These are phyloP conservation scores for Cepphus grylle DNA, from an alignment of 2,113 vertebrate species.

Conservation along the genomic window DNA sequence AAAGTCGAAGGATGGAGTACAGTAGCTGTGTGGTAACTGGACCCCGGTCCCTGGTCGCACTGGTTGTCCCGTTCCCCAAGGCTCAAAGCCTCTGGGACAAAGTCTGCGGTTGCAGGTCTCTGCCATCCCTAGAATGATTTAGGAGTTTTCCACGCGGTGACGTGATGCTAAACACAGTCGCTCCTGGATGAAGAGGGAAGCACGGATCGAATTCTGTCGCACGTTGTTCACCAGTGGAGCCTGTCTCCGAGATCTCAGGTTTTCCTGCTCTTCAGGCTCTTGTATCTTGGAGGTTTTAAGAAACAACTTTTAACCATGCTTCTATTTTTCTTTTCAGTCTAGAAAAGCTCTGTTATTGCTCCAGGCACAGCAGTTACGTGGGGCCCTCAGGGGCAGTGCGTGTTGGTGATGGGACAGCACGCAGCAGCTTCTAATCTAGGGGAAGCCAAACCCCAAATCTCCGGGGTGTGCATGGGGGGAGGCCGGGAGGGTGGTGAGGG, in stretches of 20 bases:
- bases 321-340: neutral
- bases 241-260: neutral
- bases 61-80: neutral
- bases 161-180: neutral
- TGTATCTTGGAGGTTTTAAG: neutral
- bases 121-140: neutral
- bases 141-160: neutral
- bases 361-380: neutral
- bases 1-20: conserved; percentile 52
- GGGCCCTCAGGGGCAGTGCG: neutral
- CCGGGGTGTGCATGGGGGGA: neutral
- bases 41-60: neutral
- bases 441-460: neutral
- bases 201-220: neutral
- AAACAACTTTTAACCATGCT: neutral
- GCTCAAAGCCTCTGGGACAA: neutral
- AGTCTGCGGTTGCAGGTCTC: neutral
- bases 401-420: neutral
- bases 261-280: neutral
- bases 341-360: neutral
- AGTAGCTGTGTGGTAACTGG: conserved; percentile 51
- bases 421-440: neutral
- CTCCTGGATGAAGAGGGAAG: neutral
- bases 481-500: neutral
- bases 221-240: neutral